Evolutionary conservation across 2,113 vertebrate species (phyloP).

Genomic region (Petrocephalus zakoni): DNA sequence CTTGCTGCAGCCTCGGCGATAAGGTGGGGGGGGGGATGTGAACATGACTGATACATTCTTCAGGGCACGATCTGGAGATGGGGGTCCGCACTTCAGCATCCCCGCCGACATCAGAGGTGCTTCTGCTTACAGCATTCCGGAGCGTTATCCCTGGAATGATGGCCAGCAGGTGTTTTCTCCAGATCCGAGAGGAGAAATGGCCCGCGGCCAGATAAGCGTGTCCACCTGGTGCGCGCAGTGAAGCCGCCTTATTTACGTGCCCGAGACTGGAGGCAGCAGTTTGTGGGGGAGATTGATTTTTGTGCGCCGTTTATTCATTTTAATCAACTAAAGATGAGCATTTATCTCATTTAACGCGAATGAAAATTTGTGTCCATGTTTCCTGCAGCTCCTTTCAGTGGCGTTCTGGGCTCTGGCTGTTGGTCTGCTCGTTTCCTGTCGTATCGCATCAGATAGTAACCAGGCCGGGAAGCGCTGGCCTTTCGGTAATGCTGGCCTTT

Average conservation of each 20-base stretch:
- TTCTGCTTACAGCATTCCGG: not conserved
- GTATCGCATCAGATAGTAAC: not conserved
- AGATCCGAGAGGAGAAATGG: not conserved
- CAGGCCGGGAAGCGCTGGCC: not conserved
- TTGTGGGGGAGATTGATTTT: not conserved
- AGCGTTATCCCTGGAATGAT: not conserved
- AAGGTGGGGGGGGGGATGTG: not conserved
- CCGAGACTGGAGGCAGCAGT: not conserved
- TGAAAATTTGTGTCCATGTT: not conserved
- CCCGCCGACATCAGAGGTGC: constrained; percentile 26
- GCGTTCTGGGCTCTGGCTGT: not conserved
- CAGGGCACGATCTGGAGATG: constrained; percentile 1
- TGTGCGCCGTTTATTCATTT: not conserved
- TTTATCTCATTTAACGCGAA: not conserved
- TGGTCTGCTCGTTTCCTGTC: not conserved
- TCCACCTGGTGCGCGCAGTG: not conserved
- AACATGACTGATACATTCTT: constrained; percentile 24
- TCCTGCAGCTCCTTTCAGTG: not conserved
- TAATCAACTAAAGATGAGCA: not conserved
- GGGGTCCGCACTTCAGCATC: constrained; percentile 6
- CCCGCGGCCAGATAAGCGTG: not conserved
- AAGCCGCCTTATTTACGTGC: not conserved
- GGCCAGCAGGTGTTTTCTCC: constrained; percentile 4
- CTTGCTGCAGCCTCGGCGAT: constrained; percentile 62
- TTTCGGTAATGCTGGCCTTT: not conserved